Evolutionary conservation across 2,113 vertebrate genomes (phyloP).

Genomic region (Hyperopisus bebe): DNA sequence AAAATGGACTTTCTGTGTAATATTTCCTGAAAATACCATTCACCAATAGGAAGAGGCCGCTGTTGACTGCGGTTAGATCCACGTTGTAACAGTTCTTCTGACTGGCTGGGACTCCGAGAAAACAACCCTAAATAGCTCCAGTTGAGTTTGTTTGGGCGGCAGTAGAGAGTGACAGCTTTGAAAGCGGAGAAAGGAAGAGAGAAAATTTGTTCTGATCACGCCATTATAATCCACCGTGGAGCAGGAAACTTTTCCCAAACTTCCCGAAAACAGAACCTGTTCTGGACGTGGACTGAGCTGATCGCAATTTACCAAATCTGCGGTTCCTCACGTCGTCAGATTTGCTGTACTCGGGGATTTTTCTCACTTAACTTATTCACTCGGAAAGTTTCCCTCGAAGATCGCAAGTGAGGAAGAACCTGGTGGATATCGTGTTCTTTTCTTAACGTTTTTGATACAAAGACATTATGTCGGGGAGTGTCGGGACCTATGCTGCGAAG

Average conservation of each 20-base stretch:
- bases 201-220: slow-evolving; percentile 33
- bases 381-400: neutral
- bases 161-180: slow-evolving; percentile 38
- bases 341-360: slow-evolving; percentile 14
- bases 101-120: slow-evolving; percentile 25
- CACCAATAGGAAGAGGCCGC: slow-evolving; percentile 28
- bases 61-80: slow-evolving; percentile 6
- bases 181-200: slow-evolving; percentile 34
- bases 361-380: neutral
- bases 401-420: neutral
- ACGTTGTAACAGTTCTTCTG: slow-evolving; percentile 10
- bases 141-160: slow-evolving; percentile 13
- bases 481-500: slow-evolving; percentile 57
- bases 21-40: slow-evolving; percentile 31
- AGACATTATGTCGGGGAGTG: slow-evolving; percentile 46
- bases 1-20: slow-evolving; percentile 15
- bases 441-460: neutral
- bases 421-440: slow-evolving; percentile 9
- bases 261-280: neutral
- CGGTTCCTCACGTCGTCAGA: neutral
- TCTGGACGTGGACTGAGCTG: neutral
- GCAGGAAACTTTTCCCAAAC: slow-evolving; percentile 25
- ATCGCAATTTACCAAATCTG: neutral
- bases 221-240: slow-evolving; percentile 31
- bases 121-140: neutral